Evolutionary conservation across 35 echinoderm and acorn worm species (phyloP), one percentile per base, ranked within the genome.

Genomic region (Ptychodera flava): DNA sequence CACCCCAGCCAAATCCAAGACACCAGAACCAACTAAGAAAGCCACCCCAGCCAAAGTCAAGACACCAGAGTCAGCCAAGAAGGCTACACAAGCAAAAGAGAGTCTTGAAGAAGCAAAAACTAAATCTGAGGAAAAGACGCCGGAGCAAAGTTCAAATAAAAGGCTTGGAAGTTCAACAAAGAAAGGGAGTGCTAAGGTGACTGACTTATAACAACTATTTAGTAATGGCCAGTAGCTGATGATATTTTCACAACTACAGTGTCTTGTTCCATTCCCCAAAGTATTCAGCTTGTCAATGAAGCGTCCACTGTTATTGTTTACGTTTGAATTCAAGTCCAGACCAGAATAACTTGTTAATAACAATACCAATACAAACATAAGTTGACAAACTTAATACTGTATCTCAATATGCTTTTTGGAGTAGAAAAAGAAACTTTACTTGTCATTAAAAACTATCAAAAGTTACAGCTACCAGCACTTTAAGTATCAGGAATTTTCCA

Each of bases 181-280:
- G 79, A 76, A 37, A 31, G 53, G 28, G 1, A 88, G 86, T 0
- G 86, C 91, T 22, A 92, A 92, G 91, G 76, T 16, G 29, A 77
- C 16, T 77, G 16, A 77, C 76, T 16, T 77, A 77, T 16, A 16
- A 16, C 76, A 16, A 29, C 76, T 77, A 29, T 29, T 77, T 16
- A 16, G 76, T 77, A 16, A 77, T 16, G n/a, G n/a, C n/a, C n/a
- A n/a, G n/a, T n/a, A n/a, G n/a, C n/a, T n/a, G n/a, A n/a, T n/a
- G n/a, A n/a, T n/a, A n/a, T n/a, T n/a, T n/a, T n/a, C n/a, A n/a
- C n/a, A n/a, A n/a, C n/a, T n/a, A n/a, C n/a, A n/a, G n/a, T n/a
- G n/a, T n/a, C n/a, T n/a, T n/a, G n/a, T n/a, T 37, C 28, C 83
- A 10, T 16, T 31, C 15, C 80, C 80, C 15, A 16, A 16, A 16